Conservation (phyloP, 2,888 invertebrate genomes). For the Aleiodes leptofemur region DNA sequence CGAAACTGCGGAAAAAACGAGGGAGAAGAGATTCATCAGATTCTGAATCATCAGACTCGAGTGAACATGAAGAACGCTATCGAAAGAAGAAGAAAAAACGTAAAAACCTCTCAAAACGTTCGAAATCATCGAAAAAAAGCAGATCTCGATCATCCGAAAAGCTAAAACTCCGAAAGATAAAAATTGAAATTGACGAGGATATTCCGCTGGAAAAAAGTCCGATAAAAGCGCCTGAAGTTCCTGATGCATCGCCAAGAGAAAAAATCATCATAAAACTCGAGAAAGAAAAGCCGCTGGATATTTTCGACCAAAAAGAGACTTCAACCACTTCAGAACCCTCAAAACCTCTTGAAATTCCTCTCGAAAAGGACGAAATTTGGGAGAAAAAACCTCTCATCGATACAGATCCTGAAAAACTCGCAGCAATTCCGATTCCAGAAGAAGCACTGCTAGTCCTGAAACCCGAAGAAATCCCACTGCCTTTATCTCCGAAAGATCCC, state of each 20-base stretch:
- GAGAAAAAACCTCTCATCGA: constrained; percentile 35
- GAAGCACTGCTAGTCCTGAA: neutral
- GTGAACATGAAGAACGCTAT: no score
- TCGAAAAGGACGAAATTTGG: constrained; percentile 47
- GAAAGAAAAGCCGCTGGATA: neutral
- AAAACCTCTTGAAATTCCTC: constrained; percentile 10
- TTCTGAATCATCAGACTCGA: constrained; percentile 60
- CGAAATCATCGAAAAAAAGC: constrained; percentile 34
- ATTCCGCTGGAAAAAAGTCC: neutral
- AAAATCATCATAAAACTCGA: constrained; percentile 10
- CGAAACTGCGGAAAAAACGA: constrained; percentile 64
- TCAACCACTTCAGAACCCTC: neutral
- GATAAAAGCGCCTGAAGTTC: neutral
- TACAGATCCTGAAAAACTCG: constrained; percentile 2
- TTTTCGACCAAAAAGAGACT: neutral
- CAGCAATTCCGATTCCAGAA: constrained; percentile 9
- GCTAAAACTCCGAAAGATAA: constrained; percentile 18
- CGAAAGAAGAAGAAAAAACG: constrained; percentile 16
- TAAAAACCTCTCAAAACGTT: constrained; percentile 36
- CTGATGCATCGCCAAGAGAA: neutral
- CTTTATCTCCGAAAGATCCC: neutral
- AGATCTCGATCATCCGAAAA: constrained; percentile 22
- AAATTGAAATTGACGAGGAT: constrained; percentile 8
- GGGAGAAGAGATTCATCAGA: constrained; percentile 61
- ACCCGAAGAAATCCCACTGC: constrained; percentile 21